Evolutionary conservation across 2,888 invertebrate genomes (phyloP), one percentile per base, ranked within the genome.

Genomic region (Myathropa florea): DNA sequence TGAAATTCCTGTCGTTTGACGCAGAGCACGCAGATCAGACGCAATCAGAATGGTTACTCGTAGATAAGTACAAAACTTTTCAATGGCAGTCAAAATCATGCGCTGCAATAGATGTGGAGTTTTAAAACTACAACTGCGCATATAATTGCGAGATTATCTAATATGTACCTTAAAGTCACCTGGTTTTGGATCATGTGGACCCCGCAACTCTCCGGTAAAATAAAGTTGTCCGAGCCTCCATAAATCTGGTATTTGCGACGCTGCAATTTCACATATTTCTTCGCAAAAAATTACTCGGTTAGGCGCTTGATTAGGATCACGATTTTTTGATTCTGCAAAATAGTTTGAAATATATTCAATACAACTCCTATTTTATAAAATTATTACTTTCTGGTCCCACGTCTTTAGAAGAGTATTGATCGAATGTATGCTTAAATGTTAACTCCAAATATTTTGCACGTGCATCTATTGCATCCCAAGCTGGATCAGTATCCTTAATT

Each of bases 161-260:
- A 64, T 0, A 39, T 55, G 46, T 87, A 96, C 96, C 94, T 97
- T 97, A 88, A 97, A 97, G 63, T 95, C 95, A 0, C 94, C 94
- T 81, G 97, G 97, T 71, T 96, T 94, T n/a, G 95, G 95, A 91
- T 96, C 96, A 12, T 95, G 94, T 88, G 96, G 95, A 0, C 96
- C 95, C 89, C 96, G 95, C 75, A 98, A 93, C 91, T 98, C 97
- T 7, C 97, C 97, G 4, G 96, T 96, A 92, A 98, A 98, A 94
- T 99, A 99, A 53, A 97, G 95, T 90, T 98, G 96, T 0, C 99
- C 98, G 0, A 99, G 94, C 91, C 98, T 97, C 98, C 98, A 99
- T 89, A 99, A 94, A 92, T 98, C 97, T 36, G 97, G 97, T 91
- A 99, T 95, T 88, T 96, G 95, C 77, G 95, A 95, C 1, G 95